These are phyloP conservation scores for Apomyelois bistriatella DNA, from an alignment of 2,888 invertebrate genomes.

Conservation along the genomic window DNA sequence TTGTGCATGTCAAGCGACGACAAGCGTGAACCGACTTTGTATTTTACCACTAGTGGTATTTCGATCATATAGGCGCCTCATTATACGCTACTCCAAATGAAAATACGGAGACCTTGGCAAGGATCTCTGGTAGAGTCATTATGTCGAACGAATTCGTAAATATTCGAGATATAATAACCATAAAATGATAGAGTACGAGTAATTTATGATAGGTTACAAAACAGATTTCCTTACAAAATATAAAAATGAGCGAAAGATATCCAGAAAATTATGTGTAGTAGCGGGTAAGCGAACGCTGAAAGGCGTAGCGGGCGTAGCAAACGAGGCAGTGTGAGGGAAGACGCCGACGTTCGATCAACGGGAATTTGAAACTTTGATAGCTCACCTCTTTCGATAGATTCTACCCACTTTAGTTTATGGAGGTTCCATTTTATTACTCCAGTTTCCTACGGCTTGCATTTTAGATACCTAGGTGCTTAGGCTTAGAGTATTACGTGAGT, in stretches of 20 bases:
- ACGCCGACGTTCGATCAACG: slow-evolving; percentile 33
- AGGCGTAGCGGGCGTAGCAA: slow-evolving; percentile 12
- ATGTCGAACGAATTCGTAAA: no score
- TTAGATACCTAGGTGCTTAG: slow-evolving; percentile 17
- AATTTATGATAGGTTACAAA: background rate
- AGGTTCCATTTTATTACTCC: slow-evolving; percentile 32
- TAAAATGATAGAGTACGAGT: background rate
- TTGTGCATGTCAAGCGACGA: no score
- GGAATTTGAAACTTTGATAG: slow-evolving; percentile 46
- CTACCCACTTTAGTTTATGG: slow-evolving; percentile 37
- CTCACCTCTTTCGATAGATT: slow-evolving; percentile 33
- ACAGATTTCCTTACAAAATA: slow-evolving; percentile 1
- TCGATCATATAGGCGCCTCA: no score
- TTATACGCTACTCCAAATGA: no score
- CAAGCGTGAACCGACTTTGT: no score
- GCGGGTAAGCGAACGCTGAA: slow-evolving; percentile 15
- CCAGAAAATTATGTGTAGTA: background rate
- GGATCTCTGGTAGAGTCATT: no score
- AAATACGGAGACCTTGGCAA: no score
- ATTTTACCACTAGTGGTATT: no score
- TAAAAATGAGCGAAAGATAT: background rate
- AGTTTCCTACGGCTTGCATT: slow-evolving; percentile 24
- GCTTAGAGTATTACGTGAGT: background rate
- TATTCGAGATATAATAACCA: no score
- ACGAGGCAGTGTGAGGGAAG: slow-evolving; percentile 25